Evolutionary conservation across 2,797 vertebrate species (phyloP), one percentile per base, ranked within the genome.

Genomic region (Gymnopithys bicolor): DNA sequence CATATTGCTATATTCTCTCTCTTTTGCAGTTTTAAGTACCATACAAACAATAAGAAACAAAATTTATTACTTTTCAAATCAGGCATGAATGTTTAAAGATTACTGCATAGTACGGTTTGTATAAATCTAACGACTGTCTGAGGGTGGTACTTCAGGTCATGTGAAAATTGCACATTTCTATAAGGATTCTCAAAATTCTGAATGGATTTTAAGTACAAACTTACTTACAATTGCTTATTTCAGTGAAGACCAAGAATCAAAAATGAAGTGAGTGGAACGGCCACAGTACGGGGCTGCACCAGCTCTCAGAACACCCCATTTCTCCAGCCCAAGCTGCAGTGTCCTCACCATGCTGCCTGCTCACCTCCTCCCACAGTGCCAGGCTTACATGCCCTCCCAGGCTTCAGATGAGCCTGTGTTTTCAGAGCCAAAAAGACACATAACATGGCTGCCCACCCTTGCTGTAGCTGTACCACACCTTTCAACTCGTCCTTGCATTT

Each of bases 211-310:
- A 32, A 22, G 4, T 49, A 69, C 30, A 55, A 91, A 56, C 12
- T 19, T 49, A 58, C 23, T 73, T 79, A 53, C 8, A 71, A 37
- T 23, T 7, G 7, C 7, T 37, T 37, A 41, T 59, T 77, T 87
- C 45, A 74, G 7, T 1, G 2, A 45, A 32, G 19, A 55, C 7
- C 5, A 9, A 73, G 8, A 59, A 86, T 22, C 3, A 52, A 79
- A 80, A 69, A 41, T 16, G 17, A 89, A 46, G 41, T n/a, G 16
- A 56, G 8, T 66, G 13, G 33, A 68, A 49, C 0, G 0, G 16
- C 33, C 35, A 39, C 0, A 0, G 45, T 16, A 33, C 0, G 1
- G 8, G 18, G 13, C 39, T 63, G 19, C 9, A 16, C 5, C 4
- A 64, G 17, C 11, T 68, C 33, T n/a, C 25, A 74, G 32, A 68